Evolutionary conservation across 2,888 invertebrate species (phyloP), one percentile per base, ranked within the genome.

Genomic region (Drepanosiphum platanoidis): DNA sequence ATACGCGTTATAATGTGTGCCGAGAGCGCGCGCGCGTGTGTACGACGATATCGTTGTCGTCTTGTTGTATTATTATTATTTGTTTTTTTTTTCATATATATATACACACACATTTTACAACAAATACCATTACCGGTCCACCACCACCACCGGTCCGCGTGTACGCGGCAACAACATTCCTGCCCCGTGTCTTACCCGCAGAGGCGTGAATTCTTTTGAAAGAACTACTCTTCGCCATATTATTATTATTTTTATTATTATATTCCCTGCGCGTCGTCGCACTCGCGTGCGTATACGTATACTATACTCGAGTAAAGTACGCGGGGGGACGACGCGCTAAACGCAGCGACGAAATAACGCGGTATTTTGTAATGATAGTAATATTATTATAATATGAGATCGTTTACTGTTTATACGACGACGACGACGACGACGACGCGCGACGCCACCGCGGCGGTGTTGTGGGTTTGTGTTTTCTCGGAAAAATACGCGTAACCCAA

Each of bases 141-240:
- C 66, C 64, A 30, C 82, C 46, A 66, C 66, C 64, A 30, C 74
- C 46, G 74, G 36, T 46, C 66, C 18, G 15, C 52, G 36, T 70
- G 71, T 72, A 82, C 39, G 66, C 18, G 52, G 68, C 75, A 39
- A 75, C 83, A 84, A 75, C 83, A 84, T 84, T 84, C 83, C 83
- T 75, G 52, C 32, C 36, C 75, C 75, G 66, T 84, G 83, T 84
- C 83, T 84, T 84, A 46, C 52, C 75, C 30, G 36, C 83, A 66
- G 75, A 84, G 83, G 83, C 83, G 83, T 84, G 83, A 84, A 84
- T 84, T 84, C 83, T 84, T 84, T 84, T 52, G 68, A 83, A 83
- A 74, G 58, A 58, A 13, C 68, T 36, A 22, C 80, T 52, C 78
- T 66, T 52, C 27, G 36, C 68, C 27, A n/a, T n/a, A n/a, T n/a